phyloP scores from a whole-genome alignment of 2,113 vertebrate species.

The Campylomormyrus tamandua region DNA sequence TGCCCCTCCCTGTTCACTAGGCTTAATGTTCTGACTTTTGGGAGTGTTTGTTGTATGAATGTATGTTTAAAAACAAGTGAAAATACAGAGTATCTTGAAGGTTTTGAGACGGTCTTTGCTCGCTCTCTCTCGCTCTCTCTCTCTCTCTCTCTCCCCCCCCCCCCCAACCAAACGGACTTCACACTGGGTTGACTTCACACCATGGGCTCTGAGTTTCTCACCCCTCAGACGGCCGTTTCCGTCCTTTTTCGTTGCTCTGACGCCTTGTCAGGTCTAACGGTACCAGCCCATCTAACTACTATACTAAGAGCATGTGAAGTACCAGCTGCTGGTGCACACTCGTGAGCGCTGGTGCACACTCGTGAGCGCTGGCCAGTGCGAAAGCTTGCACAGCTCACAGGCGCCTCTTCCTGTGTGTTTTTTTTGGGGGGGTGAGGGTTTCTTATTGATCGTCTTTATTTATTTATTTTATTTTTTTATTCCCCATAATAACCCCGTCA shows the following conservation, averaged over 20 bases:
- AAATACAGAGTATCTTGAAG: conserved; percentile 52
- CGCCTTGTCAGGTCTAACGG: not conserved
- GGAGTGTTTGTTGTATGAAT: conserved; percentile 49
- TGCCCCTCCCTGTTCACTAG: not conserved
- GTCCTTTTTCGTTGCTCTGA: not conserved
- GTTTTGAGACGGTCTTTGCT: conserved; percentile 46
- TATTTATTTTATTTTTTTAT: not conserved
- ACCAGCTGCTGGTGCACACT: not conserved
- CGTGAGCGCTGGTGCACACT: not conserved
- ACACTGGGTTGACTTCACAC: not conserved
- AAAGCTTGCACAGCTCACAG: not conserved
- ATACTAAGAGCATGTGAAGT: not conserved
- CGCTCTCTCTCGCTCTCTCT: not conserved
- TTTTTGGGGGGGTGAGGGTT: not conserved
- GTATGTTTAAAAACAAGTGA: conserved; percentile 53
- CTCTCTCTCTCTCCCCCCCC: no score
- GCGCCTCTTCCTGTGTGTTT: not conserved
- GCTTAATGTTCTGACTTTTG: conserved; percentile 27
- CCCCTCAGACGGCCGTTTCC: not conserved
- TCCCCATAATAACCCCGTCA: not conserved
- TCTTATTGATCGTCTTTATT: not conserved
- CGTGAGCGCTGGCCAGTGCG: not conserved
- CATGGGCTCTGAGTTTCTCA: not conserved
- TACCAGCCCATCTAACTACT: not conserved
- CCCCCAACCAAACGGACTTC: not conserved